A percentile compares a stretch with the other conserved stretches of the same genome.
phyloP scores from a whole-genome alignment of 2,113 vertebrate species.

The Nettapus auritus region DNA sequence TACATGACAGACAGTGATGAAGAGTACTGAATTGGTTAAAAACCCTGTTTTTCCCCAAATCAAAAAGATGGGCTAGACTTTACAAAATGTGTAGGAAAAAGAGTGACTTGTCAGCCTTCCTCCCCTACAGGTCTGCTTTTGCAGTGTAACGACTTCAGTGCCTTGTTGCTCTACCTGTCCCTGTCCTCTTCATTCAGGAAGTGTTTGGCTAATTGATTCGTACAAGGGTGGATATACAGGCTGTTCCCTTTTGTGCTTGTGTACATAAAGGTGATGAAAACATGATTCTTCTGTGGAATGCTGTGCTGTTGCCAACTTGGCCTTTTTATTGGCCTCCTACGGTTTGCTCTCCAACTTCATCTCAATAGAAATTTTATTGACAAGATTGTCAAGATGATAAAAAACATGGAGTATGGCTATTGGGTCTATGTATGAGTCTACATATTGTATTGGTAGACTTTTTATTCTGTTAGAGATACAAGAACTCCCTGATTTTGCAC shows the following conservation, averaged over 20 bases:
- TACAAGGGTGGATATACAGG: accelerated
- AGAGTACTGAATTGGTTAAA: not conserved
- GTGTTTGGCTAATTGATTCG: not conserved
- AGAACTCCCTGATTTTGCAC: not conserved
- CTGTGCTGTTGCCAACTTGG: not conserved
- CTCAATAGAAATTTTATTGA: not conserved
- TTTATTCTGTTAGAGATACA: not conserved
- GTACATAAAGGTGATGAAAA: not conserved
- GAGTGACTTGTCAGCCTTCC: not conserved
- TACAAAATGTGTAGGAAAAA: not conserved
- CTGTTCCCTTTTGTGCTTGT: not conserved
- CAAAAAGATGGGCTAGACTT: not conserved
- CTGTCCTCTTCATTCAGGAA: not conserved
- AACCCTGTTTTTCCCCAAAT: not conserved
- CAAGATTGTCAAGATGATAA: not conserved
- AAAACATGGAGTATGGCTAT: not conserved
- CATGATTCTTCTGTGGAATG: not conserved
- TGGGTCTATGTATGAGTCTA: not conserved
- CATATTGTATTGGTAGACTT: not conserved
- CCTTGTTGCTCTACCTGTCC: not conserved
- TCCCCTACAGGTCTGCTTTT: not conserved
- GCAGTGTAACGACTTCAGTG: not conserved
- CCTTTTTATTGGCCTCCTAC: not conserved
- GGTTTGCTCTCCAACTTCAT: not conserved
- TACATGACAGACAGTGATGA: not conserved